Base-by-base conservation (phyloP, 2,888 invertebrate genomes). In the Troides aeacus region DNA sequence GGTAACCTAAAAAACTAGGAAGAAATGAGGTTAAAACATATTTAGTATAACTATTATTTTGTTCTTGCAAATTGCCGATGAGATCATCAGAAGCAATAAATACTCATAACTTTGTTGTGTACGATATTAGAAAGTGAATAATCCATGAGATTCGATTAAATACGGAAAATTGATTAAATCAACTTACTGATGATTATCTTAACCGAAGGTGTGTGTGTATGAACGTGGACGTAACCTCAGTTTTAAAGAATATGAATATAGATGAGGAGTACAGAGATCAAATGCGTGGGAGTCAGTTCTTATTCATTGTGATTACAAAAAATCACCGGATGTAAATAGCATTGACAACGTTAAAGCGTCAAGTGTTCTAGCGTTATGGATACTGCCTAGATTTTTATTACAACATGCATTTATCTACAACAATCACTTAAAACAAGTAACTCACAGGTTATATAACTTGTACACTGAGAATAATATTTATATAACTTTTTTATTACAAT, bases 121-220 rank as follows among this genome's bases (percentile, higher is more conserved):
- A 24, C 17, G 17, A 53, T 30, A 65, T 36, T 63, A 70, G 69
- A 66, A 70, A 70, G 69, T 65, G 8, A 57, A 58, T 65, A 42
- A 46, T 56, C 30, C 18, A 30, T 10, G 42, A 17, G 30, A 58
- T 46, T 65, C 50, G 53, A 66, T 58, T 69, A 58, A 62, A 39
- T 53, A 66, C 59, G 66, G 69, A 62, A 62, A 70, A 59, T 70
- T 59, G 36, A 70, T 70, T 66, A 59, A 39, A 30, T 62, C 62
- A 24, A 59, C 30, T 63, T 53, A 63, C 23, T 63, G 66, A 62
- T 62, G 53, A 63, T 63, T 60, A 66, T 66, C 67, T 60, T 10
- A 39, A 15, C 21, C 12, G 66, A 66, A 66, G 24, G 30, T 56
- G 62, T 68, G 30, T 63, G 62, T 68, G 60, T 64, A 15, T 50